Conservation (phyloP, 2,888 invertebrate genomes). For the Pristionchus entomophagus region DNA sequence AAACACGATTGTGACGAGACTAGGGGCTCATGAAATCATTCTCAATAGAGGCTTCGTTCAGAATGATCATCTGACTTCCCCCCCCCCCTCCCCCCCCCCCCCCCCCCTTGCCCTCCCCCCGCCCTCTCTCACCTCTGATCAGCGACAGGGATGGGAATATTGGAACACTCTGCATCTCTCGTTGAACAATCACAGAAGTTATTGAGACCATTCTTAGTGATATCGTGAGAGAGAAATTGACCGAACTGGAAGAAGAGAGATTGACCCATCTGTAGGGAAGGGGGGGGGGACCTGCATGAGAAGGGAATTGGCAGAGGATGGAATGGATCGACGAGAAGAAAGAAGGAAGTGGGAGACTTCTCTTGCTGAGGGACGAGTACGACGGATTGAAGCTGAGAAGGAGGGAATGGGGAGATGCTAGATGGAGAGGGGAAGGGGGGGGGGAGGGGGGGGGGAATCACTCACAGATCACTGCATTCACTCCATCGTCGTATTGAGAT, state of each 20-base stretch:
- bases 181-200: conserved; percentile 58
- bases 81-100: too few species aligned
- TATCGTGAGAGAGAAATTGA: conserved; percentile 73
- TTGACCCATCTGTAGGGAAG: too few species aligned
- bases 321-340: conserved; percentile 55
- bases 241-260: conserved; percentile 52
- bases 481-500: conserved; percentile 73
- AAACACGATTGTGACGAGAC: conserved; percentile 1
- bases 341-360: conserved; percentile 73
- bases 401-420: neutral
- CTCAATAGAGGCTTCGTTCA: neutral
- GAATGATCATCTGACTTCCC: too few species aligned
- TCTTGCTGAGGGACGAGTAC: conserved; percentile 70
- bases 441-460: conserved; percentile 19
- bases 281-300: conserved; percentile 58
- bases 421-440: neutral
- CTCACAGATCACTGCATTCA: conserved; percentile 69
- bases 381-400: conserved; percentile 54
- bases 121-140: conserved; percentile 60
- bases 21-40: neutral
- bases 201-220: conserved; percentile 61
- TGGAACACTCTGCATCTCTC: conserved; percentile 59
- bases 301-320: conserved; percentile 33
- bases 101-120: too few species aligned
- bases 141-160: conserved; percentile 57